Base-by-base conservation (phyloP, 2,888 invertebrate species). In the Cyaniris semiargus region DNA sequence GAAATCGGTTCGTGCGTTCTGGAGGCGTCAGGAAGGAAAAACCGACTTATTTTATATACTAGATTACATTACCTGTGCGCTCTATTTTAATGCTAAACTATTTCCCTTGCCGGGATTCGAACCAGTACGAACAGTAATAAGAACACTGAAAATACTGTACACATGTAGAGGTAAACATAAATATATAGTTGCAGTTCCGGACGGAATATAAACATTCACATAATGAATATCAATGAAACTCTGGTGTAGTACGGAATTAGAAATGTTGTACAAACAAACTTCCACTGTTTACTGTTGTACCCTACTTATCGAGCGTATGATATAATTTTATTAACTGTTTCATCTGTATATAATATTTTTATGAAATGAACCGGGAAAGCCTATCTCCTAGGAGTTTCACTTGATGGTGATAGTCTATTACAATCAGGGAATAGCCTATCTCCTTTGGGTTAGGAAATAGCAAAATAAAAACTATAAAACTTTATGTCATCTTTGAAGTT, bases 211-310 rank as follows among this genome's bases (percentile, higher is more conserved):
- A 27, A 66, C 27, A 66, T 27, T 15, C 27, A 66, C 27, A 31
- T 66, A 15, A 66, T 23, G 21, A n/a, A 21, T 66, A 66, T 66
- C 66, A 66, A 66, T 66, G 66, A 66, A 66, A 66, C 66, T 66
- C 31, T 15, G 66, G 15, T 27, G 27, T 23, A 23, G 10, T 66
- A 66, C 66, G 27, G 66, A 66, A 66, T 66, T 66, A 66, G 66
- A 66, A 66, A 66, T 66, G 27, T 66, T 66, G 27, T 66, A 66
- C 66, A 66, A 66, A 31, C 66, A 66, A 66, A 66, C 66, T 66
- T 23, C 66, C 1, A 18, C 66, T 18, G 66, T 66, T 27, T 66
- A 66, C 66, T 6, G 66, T 66, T 66, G 31, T 66, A 66, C 27
- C 66, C 66, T 66, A 66, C 66, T 66, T 66, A 31, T 66, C 66